phyloP scores from a whole-genome alignment of 1,140 invertebrate genomes.

The Pantala flavescens region DNA sequence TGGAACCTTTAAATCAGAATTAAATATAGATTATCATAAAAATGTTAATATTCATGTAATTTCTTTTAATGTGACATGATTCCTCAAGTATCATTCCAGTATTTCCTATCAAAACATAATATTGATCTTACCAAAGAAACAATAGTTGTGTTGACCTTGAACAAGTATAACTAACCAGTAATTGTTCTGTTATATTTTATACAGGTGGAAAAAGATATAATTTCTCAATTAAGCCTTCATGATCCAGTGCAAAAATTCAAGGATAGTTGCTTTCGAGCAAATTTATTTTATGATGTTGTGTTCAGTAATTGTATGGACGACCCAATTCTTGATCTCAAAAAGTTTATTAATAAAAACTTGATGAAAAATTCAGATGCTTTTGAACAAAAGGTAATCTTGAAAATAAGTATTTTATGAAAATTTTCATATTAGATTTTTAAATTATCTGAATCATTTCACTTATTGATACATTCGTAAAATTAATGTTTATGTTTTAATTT shows the following conservation, averaged over 20 bases:
- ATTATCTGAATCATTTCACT: too few species aligned
- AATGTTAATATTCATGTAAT: not conserved
- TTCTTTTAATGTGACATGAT: too few species aligned
- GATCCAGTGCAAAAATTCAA: conserved; percentile 46
- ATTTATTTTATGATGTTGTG: conserved; percentile 59
- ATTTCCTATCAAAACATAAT: too few species aligned
- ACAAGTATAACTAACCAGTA: conserved; percentile 8
- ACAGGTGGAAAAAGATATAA: conserved; percentile 47
- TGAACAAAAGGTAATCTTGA: conserved; percentile 27
- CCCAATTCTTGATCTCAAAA: conserved; percentile 61
- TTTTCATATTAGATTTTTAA: too few species aligned
- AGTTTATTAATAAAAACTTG: conserved; percentile 52
- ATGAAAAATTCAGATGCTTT: conserved; percentile 22
- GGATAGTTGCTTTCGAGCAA: conserved; percentile 50
- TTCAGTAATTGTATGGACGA: conserved; percentile 71
- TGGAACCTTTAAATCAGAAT: not conserved
- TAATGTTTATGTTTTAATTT: too few species aligned
- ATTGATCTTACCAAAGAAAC: too few species aligned
- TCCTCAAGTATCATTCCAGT: too few species aligned
- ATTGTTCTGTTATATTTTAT: conserved; percentile 2
- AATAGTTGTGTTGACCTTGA: too few species aligned
- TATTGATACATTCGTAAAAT: too few species aligned
- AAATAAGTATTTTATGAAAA: too few species aligned
- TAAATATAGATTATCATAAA: conserved; percentile 13
- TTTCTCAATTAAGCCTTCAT: conserved; percentile 41